These are phyloP conservation scores for Martes martes DNA, from an alignment of 2,113 vertebrate species.

Conservation along the genomic window DNA sequence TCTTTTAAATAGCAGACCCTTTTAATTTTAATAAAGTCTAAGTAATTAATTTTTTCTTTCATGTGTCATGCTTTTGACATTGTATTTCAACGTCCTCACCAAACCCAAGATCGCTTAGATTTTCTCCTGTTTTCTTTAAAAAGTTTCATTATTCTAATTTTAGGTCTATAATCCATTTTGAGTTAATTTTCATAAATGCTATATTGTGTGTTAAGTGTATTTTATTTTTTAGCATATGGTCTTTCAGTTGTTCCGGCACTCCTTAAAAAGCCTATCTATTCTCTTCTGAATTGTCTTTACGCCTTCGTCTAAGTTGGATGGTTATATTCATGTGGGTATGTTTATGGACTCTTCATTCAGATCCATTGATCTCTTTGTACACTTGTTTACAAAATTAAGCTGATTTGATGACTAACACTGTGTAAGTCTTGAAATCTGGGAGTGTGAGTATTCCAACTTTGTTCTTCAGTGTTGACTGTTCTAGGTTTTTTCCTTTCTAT, in stretches of 20 bases:
- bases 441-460: background rate
- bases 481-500: background rate
- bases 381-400: background rate
- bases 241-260: background rate
- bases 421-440: background rate
- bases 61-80: background rate
- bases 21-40: background rate
- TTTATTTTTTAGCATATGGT: background rate
- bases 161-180: background rate
- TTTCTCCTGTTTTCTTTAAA: background rate
- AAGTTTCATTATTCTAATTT: background rate
- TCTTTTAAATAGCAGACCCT: background rate
- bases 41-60: background rate
- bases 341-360: background rate
- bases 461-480: background rate
- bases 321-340: background rate
- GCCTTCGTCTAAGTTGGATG: background rate
- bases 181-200: background rate
- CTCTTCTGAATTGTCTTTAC: background rate
- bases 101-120: background rate
- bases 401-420: background rate
- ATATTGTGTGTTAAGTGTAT: background rate
- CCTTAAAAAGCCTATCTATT: background rate
- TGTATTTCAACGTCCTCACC: background rate
- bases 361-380: background rate